Base-by-base conservation (phyloP, 2,888 invertebrate species). In the Campoletis raptor region DNA sequence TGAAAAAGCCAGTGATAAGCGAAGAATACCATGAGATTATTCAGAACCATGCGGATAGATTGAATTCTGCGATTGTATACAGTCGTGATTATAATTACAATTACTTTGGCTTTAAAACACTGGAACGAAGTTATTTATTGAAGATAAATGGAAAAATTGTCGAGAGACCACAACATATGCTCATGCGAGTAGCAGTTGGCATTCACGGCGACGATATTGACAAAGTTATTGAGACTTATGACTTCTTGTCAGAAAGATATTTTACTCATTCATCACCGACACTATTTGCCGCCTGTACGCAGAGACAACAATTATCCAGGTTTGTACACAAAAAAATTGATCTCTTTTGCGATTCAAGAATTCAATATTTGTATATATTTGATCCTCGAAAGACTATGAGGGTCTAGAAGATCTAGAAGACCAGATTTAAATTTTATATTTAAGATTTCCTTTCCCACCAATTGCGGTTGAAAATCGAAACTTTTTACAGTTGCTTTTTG, bases 251-350 rank as follows among this genome's bases (percentile, higher is more conserved):
- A 0, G 98, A 99, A 93, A 96, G 97, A 90, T 99, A 98, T 95
- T 99, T 99, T 93, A 99, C 99, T 0, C 99, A 99, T 95, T 99
- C 99, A 4, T 99, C 99, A 42, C 99, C 99, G 0, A 99, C 99
- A 0, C 95, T 99, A 48, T 99, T 99, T 94, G 97, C 99, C 89
- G 98, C 99, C 61, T 99, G 98, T 40, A 99, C 99, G 1, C 96
- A 96, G 24, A 95, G 96, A 48, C 99, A 99, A 18, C 99, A 99
- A 93, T 95, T 99, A 85, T 99, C 99, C 0, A 98, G 96, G 96
- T 96, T 42, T 36, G 21, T 3, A 9, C 1, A 3, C 12, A 0
- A 30, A 77, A 54, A 40, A 24, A 57, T 54, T 8, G 1, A 21
- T 2, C 7, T 21, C 10, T 3, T 9, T 12, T 45, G 45, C 45